These are phyloP conservation scores for Blastobasis lacticolella DNA, from an alignment of 2,888 invertebrate species.

Conservation along the genomic window DNA sequence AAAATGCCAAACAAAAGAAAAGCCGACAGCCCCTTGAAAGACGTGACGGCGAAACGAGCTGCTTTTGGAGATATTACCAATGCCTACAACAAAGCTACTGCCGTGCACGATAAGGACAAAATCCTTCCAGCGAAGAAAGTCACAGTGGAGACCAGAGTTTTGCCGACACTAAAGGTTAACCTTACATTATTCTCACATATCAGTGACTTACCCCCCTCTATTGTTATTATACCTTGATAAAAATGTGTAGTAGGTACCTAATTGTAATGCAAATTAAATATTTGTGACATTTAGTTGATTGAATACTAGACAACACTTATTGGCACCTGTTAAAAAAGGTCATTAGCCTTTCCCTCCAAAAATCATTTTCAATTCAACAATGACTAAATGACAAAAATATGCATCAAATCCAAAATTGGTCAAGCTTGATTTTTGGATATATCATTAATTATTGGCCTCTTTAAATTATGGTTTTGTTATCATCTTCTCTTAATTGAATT, in stretches of 20 bases:
- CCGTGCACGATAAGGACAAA: conserved; percentile 53
- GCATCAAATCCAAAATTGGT: too few species aligned
- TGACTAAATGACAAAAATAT: too few species aligned
- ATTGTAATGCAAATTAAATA: too few species aligned
- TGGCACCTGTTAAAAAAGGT: conserved; percentile 15
- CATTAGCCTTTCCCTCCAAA: conserved; percentile 57
- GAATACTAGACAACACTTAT: too few species aligned
- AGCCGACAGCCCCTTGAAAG: conserved; percentile 85
- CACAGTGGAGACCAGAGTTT: conserved; percentile 64
- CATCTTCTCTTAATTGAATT: too few species aligned
- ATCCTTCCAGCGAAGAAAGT: conserved; percentile 61
- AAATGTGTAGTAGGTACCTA: conserved; percentile 5
- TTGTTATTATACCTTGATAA: neutral
- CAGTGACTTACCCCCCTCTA: neutral
- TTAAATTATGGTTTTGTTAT: too few species aligned
- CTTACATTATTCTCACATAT: conserved; percentile 22
- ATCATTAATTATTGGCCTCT: too few species aligned
- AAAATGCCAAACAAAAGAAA: conserved; percentile 82
- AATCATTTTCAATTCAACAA: conserved; percentile 6
- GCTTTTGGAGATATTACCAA: conserved; percentile 92
- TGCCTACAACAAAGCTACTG: conserved; percentile 67
- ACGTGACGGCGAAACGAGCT: conserved; percentile 83
- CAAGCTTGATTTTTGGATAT: too few species aligned
- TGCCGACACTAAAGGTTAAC: conserved; percentile 62
- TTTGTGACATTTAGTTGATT: too few species aligned